A percentile compares a stretch with the other conserved stretches of the same genome.
Evolutionary conservation across 2,888 invertebrate genomes (phyloP).

Genomic region (Sminthurides aquaticus): DNA sequence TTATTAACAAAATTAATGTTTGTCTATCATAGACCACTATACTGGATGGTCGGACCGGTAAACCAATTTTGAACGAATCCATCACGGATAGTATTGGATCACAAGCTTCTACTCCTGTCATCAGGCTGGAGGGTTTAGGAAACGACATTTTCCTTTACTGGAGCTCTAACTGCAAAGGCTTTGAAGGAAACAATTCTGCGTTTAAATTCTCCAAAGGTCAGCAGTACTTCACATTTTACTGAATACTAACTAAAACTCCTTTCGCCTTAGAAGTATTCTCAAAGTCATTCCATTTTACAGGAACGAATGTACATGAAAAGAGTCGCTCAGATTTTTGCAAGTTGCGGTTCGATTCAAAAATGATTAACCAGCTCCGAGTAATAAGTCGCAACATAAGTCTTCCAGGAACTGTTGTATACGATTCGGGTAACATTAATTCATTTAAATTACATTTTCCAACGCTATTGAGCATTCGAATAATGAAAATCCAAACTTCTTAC

Average conservation of each 20-base stretch:
- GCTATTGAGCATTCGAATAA: background rate
- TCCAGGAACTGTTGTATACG: slow-evolving; percentile 66
- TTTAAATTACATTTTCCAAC: background rate
- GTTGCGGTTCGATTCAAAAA: slow-evolving; percentile 61
- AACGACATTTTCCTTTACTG: slow-evolving; percentile 72
- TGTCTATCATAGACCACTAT: slow-evolving; percentile 51
- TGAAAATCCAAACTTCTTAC: slow-evolving; percentile 15
- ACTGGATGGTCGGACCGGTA: slow-evolving; percentile 58
- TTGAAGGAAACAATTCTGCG: slow-evolving; percentile 46
- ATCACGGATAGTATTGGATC: slow-evolving; percentile 57
- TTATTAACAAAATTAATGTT: no score
- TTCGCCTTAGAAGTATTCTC: background rate
- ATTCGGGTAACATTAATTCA: slow-evolving; percentile 53
- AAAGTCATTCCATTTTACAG: slow-evolving; percentile 43
- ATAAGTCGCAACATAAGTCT: slow-evolving; percentile 59
- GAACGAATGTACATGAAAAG: slow-evolving; percentile 50
- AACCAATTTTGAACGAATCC: slow-evolving; percentile 54
- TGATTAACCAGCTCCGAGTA: slow-evolving; percentile 60
- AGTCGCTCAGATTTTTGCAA: slow-evolving; percentile 58
- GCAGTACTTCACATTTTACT: slow-evolving; percentile 2
- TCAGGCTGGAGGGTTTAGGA: slow-evolving; percentile 57
- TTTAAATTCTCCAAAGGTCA: slow-evolving; percentile 48
- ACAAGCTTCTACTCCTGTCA: slow-evolving; percentile 55
- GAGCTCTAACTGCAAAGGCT: slow-evolving; percentile 60
- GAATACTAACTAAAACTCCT: background rate